Percentiles rank a stretch among this genome's conserved stretches.
These are phyloP conservation scores for Chaetops frenatus DNA, from an alignment of 2,113 vertebrate species.

Conservation along the genomic window DNA sequence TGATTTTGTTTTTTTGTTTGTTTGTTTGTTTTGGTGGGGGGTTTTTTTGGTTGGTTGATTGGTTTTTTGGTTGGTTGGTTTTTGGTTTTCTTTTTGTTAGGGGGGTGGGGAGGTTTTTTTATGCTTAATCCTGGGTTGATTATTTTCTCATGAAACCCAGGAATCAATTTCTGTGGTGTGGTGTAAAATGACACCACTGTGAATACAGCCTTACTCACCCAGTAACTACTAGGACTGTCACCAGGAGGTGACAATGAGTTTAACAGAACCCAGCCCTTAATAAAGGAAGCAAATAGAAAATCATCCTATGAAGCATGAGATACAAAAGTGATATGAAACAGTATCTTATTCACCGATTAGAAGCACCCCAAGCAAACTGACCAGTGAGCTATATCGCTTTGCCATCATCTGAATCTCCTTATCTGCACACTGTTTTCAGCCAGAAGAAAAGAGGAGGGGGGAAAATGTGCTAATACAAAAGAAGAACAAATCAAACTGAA, in stretches of 20 bases:
- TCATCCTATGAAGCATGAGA: neutral
- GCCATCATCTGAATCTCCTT: neutral
- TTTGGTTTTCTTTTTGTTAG: neutral
- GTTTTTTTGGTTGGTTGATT: too few species aligned
- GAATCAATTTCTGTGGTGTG: fast-evolving
- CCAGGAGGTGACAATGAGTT: neutral
- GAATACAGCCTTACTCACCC: neutral
- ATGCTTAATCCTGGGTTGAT: neutral
- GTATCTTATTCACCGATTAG: neutral
- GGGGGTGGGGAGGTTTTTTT: neutral
- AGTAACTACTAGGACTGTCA: neutral
- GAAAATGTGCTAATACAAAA: neutral
- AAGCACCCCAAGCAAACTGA: neutral
- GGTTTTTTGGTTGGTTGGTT: too few species aligned
- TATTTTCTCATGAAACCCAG: neutral
- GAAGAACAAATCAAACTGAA: neutral
- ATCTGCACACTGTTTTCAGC: neutral
- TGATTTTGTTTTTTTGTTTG: neutral
- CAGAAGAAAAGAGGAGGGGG: neutral
- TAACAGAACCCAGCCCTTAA: neutral
- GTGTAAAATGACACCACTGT: neutral
- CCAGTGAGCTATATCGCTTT: fast-evolving
- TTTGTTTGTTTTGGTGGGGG: neutral
- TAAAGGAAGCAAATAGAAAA: neutral
- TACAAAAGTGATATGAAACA: neutral